These are phyloP conservation scores for Tenthredo distinguenda DNA, from an alignment of 2,888 invertebrate species.

Conservation along the genomic window DNA sequence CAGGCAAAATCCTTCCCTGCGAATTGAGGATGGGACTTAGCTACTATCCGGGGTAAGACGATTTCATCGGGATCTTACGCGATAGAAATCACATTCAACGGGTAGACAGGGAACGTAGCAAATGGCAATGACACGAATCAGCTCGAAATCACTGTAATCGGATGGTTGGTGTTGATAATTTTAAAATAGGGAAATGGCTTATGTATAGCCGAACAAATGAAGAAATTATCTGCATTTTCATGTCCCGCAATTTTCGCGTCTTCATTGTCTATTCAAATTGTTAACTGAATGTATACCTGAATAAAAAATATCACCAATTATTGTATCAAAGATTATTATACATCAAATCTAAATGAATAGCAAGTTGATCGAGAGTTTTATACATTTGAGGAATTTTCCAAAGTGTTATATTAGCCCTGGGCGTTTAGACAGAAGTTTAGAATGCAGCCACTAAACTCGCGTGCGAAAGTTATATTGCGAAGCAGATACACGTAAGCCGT, in stretches of 20 bases:
- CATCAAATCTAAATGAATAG: neutral
- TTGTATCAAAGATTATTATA: neutral
- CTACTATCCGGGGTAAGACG: slow-evolving; percentile 10
- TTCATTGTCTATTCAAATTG: neutral
- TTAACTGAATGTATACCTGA: neutral
- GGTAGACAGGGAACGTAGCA: neutral
- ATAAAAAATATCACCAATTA: neutral
- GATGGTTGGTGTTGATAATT: neutral
- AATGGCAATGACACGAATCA: slow-evolving; percentile 19
- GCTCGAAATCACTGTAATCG: neutral
- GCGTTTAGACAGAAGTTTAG: slow-evolving; percentile 29
- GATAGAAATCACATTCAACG: slow-evolving; percentile 13
- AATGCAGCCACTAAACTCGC: neutral
- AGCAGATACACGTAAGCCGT: neutral
- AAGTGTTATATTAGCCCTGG: slow-evolving; percentile 34
- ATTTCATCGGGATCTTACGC: slow-evolving; percentile 11
- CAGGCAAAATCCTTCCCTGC: neutral
- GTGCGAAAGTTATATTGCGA: slow-evolving; percentile 7
- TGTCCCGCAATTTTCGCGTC: neutral
- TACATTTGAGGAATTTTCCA: neutral
- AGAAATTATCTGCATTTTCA: neutral
- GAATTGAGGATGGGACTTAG: neutral
- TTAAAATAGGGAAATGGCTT: neutral
- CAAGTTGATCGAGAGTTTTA: neutral
- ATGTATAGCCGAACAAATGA: neutral